Evolutionary conservation across 2,888 invertebrate genomes (phyloP).

Genomic region (Trichopria drosophilae): DNA sequence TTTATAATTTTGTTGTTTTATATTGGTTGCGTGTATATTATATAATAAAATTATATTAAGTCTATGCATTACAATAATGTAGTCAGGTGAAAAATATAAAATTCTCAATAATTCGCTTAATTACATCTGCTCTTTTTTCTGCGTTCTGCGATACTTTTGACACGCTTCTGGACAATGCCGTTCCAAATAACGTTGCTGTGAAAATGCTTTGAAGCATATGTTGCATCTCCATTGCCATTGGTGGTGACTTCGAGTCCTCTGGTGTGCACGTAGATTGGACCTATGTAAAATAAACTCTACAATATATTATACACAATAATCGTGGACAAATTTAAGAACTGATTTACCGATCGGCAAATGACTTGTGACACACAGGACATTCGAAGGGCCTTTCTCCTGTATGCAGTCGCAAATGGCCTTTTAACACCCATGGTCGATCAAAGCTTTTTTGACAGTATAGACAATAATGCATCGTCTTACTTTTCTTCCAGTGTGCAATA

Average conservation of each 20-base stretch:
- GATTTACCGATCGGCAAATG: conserved; percentile 68
- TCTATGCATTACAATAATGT: conserved; percentile 1
- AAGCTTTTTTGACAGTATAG: conserved; percentile 68
- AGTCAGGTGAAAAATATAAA: conserved; percentile 1
- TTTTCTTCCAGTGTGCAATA: conserved; percentile 49
- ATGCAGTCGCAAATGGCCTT: conserved; percentile 70
- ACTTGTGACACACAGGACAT: conserved; percentile 68
- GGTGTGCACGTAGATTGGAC: conserved; percentile 73
- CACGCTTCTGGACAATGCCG: conserved; percentile 70
- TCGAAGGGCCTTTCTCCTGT: conserved; percentile 73
- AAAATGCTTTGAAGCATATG: conserved; percentile 71
- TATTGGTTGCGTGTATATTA: neutral
- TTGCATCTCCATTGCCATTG: conserved; percentile 70
- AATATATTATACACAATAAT: conserved; percentile 1
- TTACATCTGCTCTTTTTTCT: conserved; percentile 44
- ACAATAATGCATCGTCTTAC: conserved; percentile 61
- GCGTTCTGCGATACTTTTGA: conserved; percentile 63
- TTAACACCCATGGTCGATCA: conserved; percentile 72
- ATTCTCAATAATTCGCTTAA: conserved; percentile 23
- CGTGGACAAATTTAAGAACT: conserved; percentile 17
- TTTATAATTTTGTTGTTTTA: too few species aligned
- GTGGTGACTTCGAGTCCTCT: conserved; percentile 72
- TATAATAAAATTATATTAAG: neutral
- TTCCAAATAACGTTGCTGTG: conserved; percentile 68
- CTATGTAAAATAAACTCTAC: conserved; percentile 52